Percentiles rank a stretch among this genome's conserved stretches.
Conservation (phyloP, 2,797 vertebrate species). For the Premnoplex brunnescens region DNA sequence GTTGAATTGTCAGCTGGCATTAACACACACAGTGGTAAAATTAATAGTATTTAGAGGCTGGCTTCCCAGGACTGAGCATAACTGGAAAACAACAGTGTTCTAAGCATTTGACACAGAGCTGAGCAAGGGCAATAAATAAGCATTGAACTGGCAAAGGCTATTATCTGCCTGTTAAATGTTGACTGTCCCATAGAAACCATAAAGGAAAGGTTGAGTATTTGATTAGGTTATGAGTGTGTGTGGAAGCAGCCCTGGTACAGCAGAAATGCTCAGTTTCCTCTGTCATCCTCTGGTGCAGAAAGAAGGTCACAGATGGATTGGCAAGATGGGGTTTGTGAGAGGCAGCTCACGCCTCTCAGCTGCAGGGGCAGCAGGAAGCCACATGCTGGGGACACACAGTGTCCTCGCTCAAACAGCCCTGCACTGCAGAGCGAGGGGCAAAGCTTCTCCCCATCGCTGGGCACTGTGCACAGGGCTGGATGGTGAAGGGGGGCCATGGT, state of each 20-base stretch:
- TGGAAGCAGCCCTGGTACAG: neutral
- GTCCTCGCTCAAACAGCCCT: neutral
- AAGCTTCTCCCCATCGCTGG: neutral
- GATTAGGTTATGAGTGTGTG: neutral
- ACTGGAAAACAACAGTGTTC: neutral
- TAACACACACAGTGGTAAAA: neutral
- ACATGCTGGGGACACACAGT: accelerated
- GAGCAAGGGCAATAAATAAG: neutral
- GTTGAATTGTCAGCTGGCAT: neutral
- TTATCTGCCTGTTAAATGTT: neutral
- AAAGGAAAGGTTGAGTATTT: neutral
- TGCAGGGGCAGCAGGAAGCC: neutral
- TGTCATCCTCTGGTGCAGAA: neutral
- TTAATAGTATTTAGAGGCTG: neutral
- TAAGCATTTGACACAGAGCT: neutral
- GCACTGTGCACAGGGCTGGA: neutral
- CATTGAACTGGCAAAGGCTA: neutral
- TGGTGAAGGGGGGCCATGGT: accelerated
- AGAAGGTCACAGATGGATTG: neutral
- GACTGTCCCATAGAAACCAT: neutral
- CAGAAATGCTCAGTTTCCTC: neutral
- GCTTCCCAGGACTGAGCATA: neutral
- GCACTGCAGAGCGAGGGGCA: accelerated
- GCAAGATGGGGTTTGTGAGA: neutral
- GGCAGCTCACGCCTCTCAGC: neutral